Evolutionary conservation across 2,797 vertebrate species (phyloP).

Genomic region (Chelonia mydas): DNA sequence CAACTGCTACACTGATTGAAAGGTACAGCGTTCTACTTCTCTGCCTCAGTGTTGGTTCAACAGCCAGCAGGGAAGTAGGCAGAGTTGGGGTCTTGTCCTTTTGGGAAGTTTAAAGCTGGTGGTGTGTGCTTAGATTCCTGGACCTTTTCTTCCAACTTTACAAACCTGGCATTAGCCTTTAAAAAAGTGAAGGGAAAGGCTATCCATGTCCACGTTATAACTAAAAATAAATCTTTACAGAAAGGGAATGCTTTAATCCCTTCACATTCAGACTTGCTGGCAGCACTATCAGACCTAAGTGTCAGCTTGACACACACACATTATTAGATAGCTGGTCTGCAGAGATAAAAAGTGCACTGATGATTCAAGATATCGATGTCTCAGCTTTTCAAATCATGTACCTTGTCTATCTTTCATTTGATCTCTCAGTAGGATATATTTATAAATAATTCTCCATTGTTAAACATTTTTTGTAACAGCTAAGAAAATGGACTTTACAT

Average conservation of each 20-base stretch:
- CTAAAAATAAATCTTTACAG: not conserved
- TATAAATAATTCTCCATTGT: not conserved
- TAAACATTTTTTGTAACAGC: not conserved
- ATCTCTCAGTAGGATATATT: not conserved
- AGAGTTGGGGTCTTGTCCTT: not conserved
- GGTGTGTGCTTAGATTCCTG: not conserved
- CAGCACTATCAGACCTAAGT: not conserved
- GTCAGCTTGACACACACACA: not conserved
- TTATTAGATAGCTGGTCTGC: not conserved
- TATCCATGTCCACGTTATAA: accelerated
- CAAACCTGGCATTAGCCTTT: not conserved
- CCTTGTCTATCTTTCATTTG: not conserved
- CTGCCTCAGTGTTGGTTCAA: not conserved
- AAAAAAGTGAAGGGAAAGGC: not conserved
- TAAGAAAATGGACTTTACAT: not conserved
- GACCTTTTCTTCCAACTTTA: not conserved
- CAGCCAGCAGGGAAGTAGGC: not conserved
- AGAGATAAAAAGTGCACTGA: not conserved
- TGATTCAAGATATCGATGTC: not conserved
- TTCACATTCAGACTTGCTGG: not conserved
- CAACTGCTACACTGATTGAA: not conserved
- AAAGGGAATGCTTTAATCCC: not conserved
- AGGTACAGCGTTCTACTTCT: accelerated
- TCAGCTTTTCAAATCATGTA: not conserved
- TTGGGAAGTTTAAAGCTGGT: not conserved